Conservation (phyloP, 2,888 invertebrate species). For the Leptarthrus brevirostris region DNA sequence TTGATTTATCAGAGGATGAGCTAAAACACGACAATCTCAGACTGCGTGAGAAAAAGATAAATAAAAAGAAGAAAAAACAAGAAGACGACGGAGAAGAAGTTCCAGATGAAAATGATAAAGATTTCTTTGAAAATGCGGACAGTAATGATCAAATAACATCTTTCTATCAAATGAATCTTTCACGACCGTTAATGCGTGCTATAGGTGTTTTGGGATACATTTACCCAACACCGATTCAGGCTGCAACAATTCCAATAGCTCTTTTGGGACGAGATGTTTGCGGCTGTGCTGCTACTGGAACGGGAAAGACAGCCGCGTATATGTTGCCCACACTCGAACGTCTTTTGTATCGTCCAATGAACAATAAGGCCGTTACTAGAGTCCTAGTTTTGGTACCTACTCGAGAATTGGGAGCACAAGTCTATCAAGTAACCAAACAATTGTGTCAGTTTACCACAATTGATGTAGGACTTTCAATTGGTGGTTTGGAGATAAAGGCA, state of each 20-base stretch:
- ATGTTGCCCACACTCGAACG: conserved; percentile 97
- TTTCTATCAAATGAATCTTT: conserved; percentile 96
- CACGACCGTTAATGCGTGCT: conserved; percentile 92
- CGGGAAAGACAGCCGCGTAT: conserved; percentile 98
- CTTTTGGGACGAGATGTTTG: conserved; percentile 94
- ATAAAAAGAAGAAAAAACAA: conserved; percentile 68
- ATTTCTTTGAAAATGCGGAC: conserved; percentile 74
- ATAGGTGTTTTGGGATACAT: conserved; percentile 88
- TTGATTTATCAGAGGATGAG: conserved; percentile 82
- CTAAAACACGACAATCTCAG: conserved; percentile 78
- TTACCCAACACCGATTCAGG: conserved; percentile 97
- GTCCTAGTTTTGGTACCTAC: conserved; percentile 97
- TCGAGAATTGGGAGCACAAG: conserved; percentile 96
- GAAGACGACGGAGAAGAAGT: conserved; percentile 65
- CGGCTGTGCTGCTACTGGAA: conserved; percentile 98
- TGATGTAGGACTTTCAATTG: conserved; percentile 86
- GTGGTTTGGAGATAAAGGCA: conserved; percentile 86
- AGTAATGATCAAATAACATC: conserved; percentile 75
- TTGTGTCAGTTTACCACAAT: conserved; percentile 87
- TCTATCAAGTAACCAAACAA: conserved; percentile 93
- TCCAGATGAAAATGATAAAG: conserved; percentile 68
- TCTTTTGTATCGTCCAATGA: conserved; percentile 84
- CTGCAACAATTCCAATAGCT: conserved; percentile 94
- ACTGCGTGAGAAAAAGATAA: conserved; percentile 74
- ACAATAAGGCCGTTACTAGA: conserved; percentile 76